A percentile compares a stretch with the other conserved stretches of the same genome.
These are phyloP conservation scores for Epizoanthus illoricatus DNA, from an alignment of 92 coral and sea anemone genomes.

Conservation along the genomic window DNA sequence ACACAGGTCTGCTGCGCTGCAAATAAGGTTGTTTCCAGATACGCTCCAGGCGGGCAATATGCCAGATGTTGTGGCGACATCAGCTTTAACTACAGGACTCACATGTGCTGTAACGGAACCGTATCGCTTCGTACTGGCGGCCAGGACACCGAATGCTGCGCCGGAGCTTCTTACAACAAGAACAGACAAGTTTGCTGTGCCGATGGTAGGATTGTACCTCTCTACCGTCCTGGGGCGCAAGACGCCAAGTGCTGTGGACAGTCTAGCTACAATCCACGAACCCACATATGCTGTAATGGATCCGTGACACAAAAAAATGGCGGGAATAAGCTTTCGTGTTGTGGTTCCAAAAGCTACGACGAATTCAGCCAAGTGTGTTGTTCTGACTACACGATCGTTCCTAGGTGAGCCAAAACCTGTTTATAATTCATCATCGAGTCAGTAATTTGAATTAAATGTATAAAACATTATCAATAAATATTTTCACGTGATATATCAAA, in stretches of 20 bases:
- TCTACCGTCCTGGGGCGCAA: constrained; percentile 8
- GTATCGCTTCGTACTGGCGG: constrained; percentile 10
- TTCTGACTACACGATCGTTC: constrained; percentile 22
- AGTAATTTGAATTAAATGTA: neutral
- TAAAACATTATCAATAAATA: neutral
- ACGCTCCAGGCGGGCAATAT: constrained; percentile 23
- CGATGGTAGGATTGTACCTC: constrained; percentile 31
- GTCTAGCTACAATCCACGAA: constrained; percentile 17
- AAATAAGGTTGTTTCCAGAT: constrained; percentile 12
- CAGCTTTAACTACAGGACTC: constrained; percentile 32
- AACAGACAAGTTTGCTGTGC: constrained; percentile 31
- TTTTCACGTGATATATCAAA: too few species aligned
- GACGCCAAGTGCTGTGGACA: constrained; percentile 47
- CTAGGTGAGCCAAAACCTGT: neutral
- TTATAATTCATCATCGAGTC: neutral
- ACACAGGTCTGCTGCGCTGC: constrained; percentile 48
- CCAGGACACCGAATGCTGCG: constrained; percentile 32
- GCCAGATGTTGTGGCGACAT: constrained; percentile 47
- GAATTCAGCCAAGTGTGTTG: constrained; percentile 39
- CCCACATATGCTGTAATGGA: constrained; percentile 43
- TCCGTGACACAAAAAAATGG: constrained; percentile 6
- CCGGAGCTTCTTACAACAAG: constrained; percentile 16
- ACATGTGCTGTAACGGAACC: constrained; percentile 43
- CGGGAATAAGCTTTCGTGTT: constrained; percentile 28
- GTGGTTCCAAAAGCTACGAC: constrained; percentile 39